Base-by-base conservation (phyloP, 2,797 vertebrate genomes). In the Lates japonicus region DNA sequence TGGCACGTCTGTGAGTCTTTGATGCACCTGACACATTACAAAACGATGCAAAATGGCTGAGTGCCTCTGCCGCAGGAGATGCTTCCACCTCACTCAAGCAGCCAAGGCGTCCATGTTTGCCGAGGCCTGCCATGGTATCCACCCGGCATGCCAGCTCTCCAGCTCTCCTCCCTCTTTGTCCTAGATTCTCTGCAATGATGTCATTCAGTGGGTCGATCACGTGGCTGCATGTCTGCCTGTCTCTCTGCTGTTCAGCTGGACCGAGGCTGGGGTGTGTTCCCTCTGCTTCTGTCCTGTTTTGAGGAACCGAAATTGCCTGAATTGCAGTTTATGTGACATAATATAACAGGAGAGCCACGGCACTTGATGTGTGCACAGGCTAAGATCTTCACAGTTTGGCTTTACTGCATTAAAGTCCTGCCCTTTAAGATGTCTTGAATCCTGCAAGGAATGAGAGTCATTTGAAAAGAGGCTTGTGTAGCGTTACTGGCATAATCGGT, bases 181-280 rank as follows among this genome's bases (percentile, higher is more conserved):
- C 94, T 82, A 94, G 90, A 92, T 94, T 94, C 90, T 84, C 89
- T 90, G 88, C 90, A 92, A 73, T 95, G 93, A 96, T 89, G 93
- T 95, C 93, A 95, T 91, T 61, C 68, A 74, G 87, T 93, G 90
- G 87, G 82, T 55, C 61, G 87, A 90, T 94, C 95, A 95, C 89
- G 80, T 94, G 94, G 71, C 83, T 62, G 74, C 74, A 39, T 76
- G 70, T 82, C 81, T 67, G 74, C 64, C 60, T 59, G 31, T 67
- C 55, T 70, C 61, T 77, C 66, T 65, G 80, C 75, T 70, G 70
- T 70, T 84, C 57, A 54, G 67, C 44, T 68, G 76, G 55, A 48
- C 70, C 3, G 55, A 46, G 51, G 35, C 46, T 49, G 39, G 65
- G 39, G 5, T 20, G 51, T 72, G 80, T 39, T 75, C 48, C 49